Percentiles rank a stretch among this genome's conserved stretches.
Conservation (phyloP, 2,113 vertebrate genomes). For the Mormyrus lacerda region DNA sequence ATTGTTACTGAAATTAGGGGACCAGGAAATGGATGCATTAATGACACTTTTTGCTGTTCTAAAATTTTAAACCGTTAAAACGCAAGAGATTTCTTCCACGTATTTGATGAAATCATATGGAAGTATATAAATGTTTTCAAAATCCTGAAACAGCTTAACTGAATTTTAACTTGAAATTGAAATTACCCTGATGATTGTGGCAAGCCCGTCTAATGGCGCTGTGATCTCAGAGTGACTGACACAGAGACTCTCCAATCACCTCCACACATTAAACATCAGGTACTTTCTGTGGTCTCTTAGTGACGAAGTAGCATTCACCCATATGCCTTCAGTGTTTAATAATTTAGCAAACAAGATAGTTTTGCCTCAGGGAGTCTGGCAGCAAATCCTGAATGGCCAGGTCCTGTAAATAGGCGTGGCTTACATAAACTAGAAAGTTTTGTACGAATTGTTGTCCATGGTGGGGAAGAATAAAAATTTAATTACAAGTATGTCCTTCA, state of each 20-base stretch:
- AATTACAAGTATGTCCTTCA: constrained; percentile 17
- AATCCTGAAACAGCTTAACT: not conserved
- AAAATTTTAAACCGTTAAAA: not conserved
- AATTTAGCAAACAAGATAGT: constrained; percentile 14
- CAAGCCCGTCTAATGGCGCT: not conserved
- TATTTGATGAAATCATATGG: not conserved
- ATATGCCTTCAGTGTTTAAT: constrained; percentile 42
- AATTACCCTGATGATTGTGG: not conserved
- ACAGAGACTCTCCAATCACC: not conserved
- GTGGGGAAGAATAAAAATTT: constrained; percentile 17
- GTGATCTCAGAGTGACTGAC: not conserved
- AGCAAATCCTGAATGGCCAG: constrained; percentile 23
- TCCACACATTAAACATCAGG: not conserved
- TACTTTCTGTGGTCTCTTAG: constrained; percentile 3
- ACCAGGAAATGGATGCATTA: not conserved
- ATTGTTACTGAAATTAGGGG: not conserved
- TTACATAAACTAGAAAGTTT: constrained; percentile 16
- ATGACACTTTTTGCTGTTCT: not conserved
- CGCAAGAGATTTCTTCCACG: not conserved
- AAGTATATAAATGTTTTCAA: not conserved
- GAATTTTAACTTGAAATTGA: not conserved
- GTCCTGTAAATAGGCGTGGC: constrained; percentile 15
- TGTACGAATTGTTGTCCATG: constrained; percentile 22
- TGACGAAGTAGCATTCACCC: constrained; percentile 35
- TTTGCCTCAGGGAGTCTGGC: constrained; percentile 41